A percentile compares a stretch with the other conserved stretches of the same genome.
These are phyloP conservation scores for Callocephalon fimbriatum DNA, from an alignment of 2,113 vertebrate species.

Conservation along the genomic window DNA sequence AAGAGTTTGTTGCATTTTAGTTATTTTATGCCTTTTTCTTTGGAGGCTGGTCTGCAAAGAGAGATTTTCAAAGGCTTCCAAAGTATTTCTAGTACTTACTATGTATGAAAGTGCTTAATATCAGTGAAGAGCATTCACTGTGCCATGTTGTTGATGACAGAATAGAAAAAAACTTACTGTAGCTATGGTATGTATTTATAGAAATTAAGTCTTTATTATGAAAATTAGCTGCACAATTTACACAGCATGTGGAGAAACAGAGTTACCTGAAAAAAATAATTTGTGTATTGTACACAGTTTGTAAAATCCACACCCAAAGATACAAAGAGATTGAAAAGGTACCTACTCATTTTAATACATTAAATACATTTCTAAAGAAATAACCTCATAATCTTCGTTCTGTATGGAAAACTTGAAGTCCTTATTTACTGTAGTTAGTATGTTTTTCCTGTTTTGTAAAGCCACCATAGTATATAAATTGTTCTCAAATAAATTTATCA, in stretches of 20 bases:
- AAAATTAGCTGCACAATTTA: neutral
- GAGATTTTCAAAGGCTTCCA: neutral
- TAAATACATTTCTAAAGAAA: neutral
- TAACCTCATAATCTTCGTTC: neutral
- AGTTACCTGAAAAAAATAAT: neutral
- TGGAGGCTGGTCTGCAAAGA: neutral
- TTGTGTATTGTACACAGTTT: rapidly evolving
- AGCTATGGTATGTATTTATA: rapidly evolving
- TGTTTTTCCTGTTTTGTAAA: neutral
- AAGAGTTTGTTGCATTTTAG: neutral
- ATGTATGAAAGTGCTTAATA: neutral
- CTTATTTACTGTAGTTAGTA: neutral
- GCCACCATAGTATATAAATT: neutral
- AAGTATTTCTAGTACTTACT: neutral
- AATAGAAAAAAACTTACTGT: neutral
- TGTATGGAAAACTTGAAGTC: neutral
- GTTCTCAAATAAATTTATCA: neutral
- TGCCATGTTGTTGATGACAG: neutral
- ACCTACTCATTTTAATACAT: neutral
- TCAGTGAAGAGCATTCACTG: neutral
- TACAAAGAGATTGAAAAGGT: neutral
- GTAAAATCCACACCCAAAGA: neutral
- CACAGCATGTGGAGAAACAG: neutral
- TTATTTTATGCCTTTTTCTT: neutral
- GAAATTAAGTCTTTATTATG: neutral